Percentiles rank a stretch among this genome's conserved stretches.
Conservation (phyloP, 2,888 invertebrate genomes). For the Tolmerus cingulatus region DNA sequence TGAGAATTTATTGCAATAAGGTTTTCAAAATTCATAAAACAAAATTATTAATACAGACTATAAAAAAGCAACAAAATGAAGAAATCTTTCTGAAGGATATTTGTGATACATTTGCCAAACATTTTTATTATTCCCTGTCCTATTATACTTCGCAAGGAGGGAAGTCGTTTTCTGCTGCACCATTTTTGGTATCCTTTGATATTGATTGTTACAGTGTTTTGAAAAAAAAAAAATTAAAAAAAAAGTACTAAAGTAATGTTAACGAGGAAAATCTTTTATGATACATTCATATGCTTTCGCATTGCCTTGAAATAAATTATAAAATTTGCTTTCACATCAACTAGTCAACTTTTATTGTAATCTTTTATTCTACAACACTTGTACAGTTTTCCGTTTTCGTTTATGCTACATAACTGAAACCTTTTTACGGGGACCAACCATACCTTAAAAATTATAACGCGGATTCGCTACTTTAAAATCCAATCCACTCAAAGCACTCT, state of each 20-base stretch:
- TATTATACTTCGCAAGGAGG: conserved; percentile 24
- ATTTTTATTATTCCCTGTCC: conserved; percentile 25
- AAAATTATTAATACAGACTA: conserved; percentile 12
- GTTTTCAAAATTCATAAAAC: conserved; percentile 26
- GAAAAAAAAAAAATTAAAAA: background rate
- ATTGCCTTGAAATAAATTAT: conserved; percentile 4
- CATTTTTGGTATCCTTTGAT: conserved; percentile 38
- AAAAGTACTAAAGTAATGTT: background rate
- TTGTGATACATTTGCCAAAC: conserved; percentile 42
- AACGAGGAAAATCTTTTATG: conserved; percentile 4
- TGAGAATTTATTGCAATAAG: conserved; percentile 37
- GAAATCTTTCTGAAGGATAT: conserved; percentile 31
- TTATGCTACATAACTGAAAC: background rate
- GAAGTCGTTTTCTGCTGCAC: conserved; percentile 26
- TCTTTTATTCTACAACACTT: background rate
- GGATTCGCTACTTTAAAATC: background rate
- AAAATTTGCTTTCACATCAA: conserved; percentile 27
- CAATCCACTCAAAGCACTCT: background rate
- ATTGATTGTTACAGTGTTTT: conserved; percentile 33
- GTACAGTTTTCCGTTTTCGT: background rate
- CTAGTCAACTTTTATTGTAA: background rate
- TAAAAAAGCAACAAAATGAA: background rate
- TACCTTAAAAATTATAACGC: background rate
- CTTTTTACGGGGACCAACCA: background rate
- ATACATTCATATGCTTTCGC: conserved; percentile 24